Percentiles rank a stretch among this genome's conserved stretches.
These are phyloP conservation scores for Aporophyla lueneburgensis DNA, from an alignment of 2,888 invertebrate genomes.

Conservation along the genomic window DNA sequence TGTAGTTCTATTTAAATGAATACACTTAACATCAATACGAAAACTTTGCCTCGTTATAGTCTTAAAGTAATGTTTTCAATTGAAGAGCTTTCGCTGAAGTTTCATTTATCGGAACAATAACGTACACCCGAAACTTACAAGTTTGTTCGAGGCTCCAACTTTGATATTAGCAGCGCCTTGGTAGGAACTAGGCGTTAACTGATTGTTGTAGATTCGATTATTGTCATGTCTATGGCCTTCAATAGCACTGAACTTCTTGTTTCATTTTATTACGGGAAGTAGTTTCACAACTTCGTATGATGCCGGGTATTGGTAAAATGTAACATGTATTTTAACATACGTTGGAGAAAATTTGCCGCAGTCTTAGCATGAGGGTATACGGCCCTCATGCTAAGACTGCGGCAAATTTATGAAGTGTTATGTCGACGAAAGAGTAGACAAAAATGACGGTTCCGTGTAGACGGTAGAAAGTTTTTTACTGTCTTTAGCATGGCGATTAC, in stretches of 20 bases:
- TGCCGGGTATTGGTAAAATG: background rate
- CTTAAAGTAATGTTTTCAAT: slow-evolving; percentile 43
- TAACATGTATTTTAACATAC: background rate
- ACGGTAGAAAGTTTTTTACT: too few species aligned
- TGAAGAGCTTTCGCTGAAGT: slow-evolving; percentile 50
- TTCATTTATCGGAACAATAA: slow-evolving; percentile 60
- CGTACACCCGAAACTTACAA: slow-evolving; percentile 53
- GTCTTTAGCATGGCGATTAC: too few species aligned
- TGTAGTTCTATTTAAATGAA: too few species aligned
- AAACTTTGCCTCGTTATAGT: slow-evolving; percentile 35
- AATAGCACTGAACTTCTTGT: background rate
- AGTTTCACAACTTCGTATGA: background rate
- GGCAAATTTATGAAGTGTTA: too few species aligned
- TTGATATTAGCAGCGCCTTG: slow-evolving; percentile 51
- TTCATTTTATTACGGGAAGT: slow-evolving; percentile 3
- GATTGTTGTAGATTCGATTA: slow-evolving; percentile 50
- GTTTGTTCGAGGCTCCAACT: slow-evolving; percentile 50
- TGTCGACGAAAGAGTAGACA: too few species aligned
- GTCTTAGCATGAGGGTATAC: too few species aligned
- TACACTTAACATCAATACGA: slow-evolving; percentile 34
- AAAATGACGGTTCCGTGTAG: too few species aligned
- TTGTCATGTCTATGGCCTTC: slow-evolving; percentile 23
- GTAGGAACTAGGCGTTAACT: slow-evolving; percentile 34
- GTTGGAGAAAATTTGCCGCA: background rate
- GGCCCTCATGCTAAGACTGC: too few species aligned